These are phyloP conservation scores for Heliornis fulica DNA, from an alignment of 2,113 vertebrate species.

Conservation along the genomic window DNA sequence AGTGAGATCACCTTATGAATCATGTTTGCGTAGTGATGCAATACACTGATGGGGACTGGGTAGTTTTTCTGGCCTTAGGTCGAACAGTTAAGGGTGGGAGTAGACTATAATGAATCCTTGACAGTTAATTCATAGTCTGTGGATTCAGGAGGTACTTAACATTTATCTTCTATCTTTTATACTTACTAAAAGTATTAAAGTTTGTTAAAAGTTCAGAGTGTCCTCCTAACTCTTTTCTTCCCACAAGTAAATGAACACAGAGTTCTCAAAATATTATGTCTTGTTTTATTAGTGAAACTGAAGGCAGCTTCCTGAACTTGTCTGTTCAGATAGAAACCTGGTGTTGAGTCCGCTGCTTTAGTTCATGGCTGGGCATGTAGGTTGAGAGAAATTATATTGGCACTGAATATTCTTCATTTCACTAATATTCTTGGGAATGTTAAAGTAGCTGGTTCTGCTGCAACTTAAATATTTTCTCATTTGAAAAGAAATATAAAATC, in stretches of 20 bases:
- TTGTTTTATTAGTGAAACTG: not conserved
- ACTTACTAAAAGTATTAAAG: too few relatives aligned
- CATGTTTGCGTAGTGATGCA: not conserved
- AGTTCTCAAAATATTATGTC: not conserved
- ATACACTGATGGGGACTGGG: not conserved
- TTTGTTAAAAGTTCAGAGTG: not conserved
- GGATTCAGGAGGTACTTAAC: not conserved
- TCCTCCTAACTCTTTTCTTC: not conserved
- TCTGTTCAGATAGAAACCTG: not conserved
- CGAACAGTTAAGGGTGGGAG: not conserved
- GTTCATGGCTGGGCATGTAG: not conserved
- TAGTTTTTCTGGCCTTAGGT: not conserved
- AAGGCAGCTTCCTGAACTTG: not conserved
- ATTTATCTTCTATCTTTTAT: not conserved
- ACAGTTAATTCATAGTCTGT: not conserved
- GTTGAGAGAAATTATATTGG: not conserved
- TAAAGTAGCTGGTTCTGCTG: not conserved
- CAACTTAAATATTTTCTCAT: not conserved
- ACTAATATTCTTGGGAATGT: not conserved
- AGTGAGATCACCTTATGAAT: not conserved
- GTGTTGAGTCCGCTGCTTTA: not conserved
- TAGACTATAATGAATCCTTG: not conserved
- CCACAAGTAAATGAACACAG: accelerated
- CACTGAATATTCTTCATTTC: not conserved
- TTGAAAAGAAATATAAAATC: not conserved